Evolutionary conservation across 2,888 invertebrate genomes (phyloP), one percentile per base, ranked within the genome.

Genomic region (Drosophila limbata): DNA sequence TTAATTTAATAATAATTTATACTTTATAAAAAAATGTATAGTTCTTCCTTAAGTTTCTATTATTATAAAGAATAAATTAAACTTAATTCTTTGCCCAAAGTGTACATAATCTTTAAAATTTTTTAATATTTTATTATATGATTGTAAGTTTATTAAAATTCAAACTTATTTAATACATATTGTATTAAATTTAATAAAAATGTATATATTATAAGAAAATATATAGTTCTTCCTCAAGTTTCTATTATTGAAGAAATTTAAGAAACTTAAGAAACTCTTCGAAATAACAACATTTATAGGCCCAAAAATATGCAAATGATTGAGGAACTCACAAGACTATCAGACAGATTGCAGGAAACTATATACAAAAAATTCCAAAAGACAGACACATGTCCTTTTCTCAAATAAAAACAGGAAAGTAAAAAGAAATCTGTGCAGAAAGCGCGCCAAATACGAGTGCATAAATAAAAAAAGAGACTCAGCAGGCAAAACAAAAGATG

Each of bases 401-500:
- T 17, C 3, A 37, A 33, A 28, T 37, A 2, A 28, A 55, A 62
- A 55, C 45, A 63, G 39, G 48, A 59, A 68, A 35, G 21, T 10
- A 42, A 42, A 59, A 47, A 31, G 21, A 21, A 62, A 59, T 31
- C 48, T 52, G 48, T 28, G 64, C 25, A 50, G 59, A 77, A 71
- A 56, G 33, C 69, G 56, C 64, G 53, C 61, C 65, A 65, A 83
- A 57, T 40, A 8, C 6, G 5, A 28, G 28, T 28, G 48, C 45
- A 17, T 17, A 57, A 57, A 47, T 47, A 8, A 57, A 57, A 1
- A 37, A 4, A 35, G 51, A 47, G 53, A 59, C 60, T 57, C 52
- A 53, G 62, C 53, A 55, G 66, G 69, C 64, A 70, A 69, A 76
- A 78, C 61, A 53, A 65, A 66, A 64, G 59, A 45, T 42, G 51